Conservation (phyloP, 2,888 invertebrate genomes). For the Oxystoma pomonae region DNA sequence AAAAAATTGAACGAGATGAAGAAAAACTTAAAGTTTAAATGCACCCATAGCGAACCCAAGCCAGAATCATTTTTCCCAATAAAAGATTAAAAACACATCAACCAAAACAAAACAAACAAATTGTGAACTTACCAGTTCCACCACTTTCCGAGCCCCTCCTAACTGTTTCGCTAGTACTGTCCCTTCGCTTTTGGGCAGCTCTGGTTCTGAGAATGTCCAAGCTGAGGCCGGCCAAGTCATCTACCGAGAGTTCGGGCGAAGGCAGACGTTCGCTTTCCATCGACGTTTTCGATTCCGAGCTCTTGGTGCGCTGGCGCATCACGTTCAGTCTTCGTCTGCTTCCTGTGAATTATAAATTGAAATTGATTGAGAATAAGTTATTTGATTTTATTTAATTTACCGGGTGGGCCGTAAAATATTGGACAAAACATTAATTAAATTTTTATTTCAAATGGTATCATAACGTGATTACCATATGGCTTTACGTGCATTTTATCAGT, state of each 20-base stretch:
- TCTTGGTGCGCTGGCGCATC: slow-evolving; percentile 49
- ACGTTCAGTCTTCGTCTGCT: slow-evolving; percentile 37
- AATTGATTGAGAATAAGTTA: too few relatives aligned
- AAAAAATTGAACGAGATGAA: too few relatives aligned
- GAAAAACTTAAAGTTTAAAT: too few relatives aligned
- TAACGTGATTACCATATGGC: too few relatives aligned
- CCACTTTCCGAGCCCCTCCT: slow-evolving; percentile 53
- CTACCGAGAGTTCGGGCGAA: slow-evolving; percentile 38
- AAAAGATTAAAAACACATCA: slow-evolving; percentile 9
- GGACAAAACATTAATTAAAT: too few relatives aligned
- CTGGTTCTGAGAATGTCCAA: slow-evolving; percentile 41
- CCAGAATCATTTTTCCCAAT: too few relatives aligned
- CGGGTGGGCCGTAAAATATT: too few relatives aligned
- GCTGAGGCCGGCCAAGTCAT: slow-evolving; percentile 42
- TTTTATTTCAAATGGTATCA: too few relatives aligned
- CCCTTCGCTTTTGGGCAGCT: slow-evolving; percentile 44
- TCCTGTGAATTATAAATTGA: slow-evolving; percentile 27
- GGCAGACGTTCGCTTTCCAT: slow-evolving; percentile 36
- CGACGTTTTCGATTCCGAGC: slow-evolving; percentile 54
- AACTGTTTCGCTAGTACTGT: slow-evolving; percentile 43
- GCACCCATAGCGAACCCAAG: too few relatives aligned
- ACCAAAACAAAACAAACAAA: too few relatives aligned
- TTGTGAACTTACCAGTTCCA: slow-evolving; percentile 42
- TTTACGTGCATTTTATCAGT: too few relatives aligned
- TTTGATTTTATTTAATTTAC: too few relatives aligned